Base-by-base conservation (phyloP, 2,113 vertebrate species). In the Apodemus speciosus region DNA sequence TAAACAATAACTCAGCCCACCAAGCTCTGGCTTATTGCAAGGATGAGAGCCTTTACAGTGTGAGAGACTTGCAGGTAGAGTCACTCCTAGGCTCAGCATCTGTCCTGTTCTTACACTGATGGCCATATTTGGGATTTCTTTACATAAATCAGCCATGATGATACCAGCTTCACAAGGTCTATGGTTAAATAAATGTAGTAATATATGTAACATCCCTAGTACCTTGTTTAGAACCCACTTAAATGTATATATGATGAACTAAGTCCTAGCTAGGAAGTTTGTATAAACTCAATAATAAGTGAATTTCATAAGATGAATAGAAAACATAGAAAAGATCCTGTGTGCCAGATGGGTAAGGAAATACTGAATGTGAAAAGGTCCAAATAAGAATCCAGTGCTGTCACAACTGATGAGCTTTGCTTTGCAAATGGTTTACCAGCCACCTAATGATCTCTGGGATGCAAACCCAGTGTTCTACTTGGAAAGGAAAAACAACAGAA, bases 21-120 rank as follows among this genome's bases (percentile, higher is more conserved):
- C 43, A 9, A n/a, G 38, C 5, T 89, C 14, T 75, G 56, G 18
- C 35, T 85, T 81, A 38, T 68, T 40, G 25, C 35, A 18, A 89
- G 30, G 64, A 93, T 56, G 16, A 84, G 53, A 84, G 58, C 35
- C 53, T 92, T 85, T 58, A 25, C 18, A 64, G 15, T 8, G 35
- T 93, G 46, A 91, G 89, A 95, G 23, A 1, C 90, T 93, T 77
- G 16, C 71, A 76, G n/a, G 71, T 64, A 68, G 16, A 72, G 27
- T 79, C 71, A 86, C 8, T 84, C 81, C 20, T 81, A 32, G 23
- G 49, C 16, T 76, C 64, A 90, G 40, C 76, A 69, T 81, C 15
- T 85, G n/a, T 92, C 90, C 40, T 92, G 32, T 1, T 43, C 9
- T 75, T 38, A 66, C 14, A 62, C 8, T 27, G 72, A 38, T 43